Evolutionary conservation across 2,888 invertebrate genomes (phyloP), one percentile per base, ranked within the genome.

Genomic region (Nineta flava): DNA sequence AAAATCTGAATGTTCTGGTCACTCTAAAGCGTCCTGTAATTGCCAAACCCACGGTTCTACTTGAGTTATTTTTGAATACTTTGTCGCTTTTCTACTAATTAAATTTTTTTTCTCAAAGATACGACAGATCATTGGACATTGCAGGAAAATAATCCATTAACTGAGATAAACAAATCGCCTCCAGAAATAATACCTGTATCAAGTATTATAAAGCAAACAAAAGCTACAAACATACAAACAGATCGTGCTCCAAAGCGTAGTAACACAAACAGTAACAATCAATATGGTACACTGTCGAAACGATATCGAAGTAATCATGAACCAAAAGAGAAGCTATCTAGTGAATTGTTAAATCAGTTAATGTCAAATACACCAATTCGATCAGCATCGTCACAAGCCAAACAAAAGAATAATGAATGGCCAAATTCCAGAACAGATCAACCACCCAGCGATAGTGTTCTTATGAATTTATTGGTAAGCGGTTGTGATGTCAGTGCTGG

Each of bases 401-500:
- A 70, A 66, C 57, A 71, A 66, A 19, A 21, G n/a, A 44, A 44
- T n/a, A 57, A 55, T 12, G 69, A 69, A 4, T 69, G 69, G 1
- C 68, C 69, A 10, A 59, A 59, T 12, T 59, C 59, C 50, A 54
- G 51, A 53, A 49, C 59, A 49, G 57, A 61, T 48, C 60, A 65
- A 9, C 73, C 75, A 54, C 76, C 74, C 51, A 80, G 79, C 50
- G 81, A 80, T 57, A 85, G 86, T 68, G 93, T 94, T 64, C 79
- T 94, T 62, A 87, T 91, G 83, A 94, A 94, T 74, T 81, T 94
- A 59, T 77, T 94, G 73, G 86, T 94, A 72, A 91, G 87, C 76
- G 94, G 94, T 61, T 92, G 91, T 70, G 94, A 94, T 70, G 84
- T 87, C 66, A 86, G 86, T 72, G 87, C 91, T 58, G 94, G 93